Evolutionary conservation across 2,888 invertebrate species (phyloP).

Genomic region (Drosophila tripunctata): DNA sequence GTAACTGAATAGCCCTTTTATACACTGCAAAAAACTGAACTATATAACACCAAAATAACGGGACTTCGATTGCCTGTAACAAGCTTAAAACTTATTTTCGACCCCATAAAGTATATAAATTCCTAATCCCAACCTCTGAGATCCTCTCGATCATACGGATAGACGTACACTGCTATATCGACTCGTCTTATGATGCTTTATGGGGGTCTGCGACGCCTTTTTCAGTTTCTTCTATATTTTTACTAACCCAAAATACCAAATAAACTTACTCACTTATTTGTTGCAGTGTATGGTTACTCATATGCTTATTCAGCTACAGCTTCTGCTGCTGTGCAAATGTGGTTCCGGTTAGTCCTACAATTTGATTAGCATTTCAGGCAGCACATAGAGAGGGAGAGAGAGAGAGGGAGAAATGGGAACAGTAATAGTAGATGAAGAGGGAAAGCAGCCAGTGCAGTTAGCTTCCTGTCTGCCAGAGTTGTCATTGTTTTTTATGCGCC

Average conservation of each 20-base stretch:
- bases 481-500: slow-evolving; percentile 73
- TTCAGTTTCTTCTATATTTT: no score
- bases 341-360: slow-evolving; percentile 49
- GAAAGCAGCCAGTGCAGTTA: not conserved
- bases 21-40: slow-evolving; percentile 22
- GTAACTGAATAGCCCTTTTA: not conserved
- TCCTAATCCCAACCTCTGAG: no score
- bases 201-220: no score
- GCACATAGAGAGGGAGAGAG: not conserved
- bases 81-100: no score
- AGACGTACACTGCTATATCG: no score
- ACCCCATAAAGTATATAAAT: no score
- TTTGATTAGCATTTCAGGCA: slow-evolving; percentile 69
- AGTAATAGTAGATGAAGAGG: not conserved
- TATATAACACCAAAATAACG: not conserved
- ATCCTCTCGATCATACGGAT: no score
- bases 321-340: slow-evolving; percentile 39
- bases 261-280: not conserved
- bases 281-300: slow-evolving; percentile 36
- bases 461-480: slow-evolving; percentile 46
- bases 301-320: slow-evolving; percentile 45
- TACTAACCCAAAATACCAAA: no score
- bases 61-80: no score
- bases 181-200: no score
- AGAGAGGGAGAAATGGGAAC: not conserved